phyloP scores from a whole-genome alignment of 2,113 vertebrate genomes.

The Brachyhypopomus occidentalis region DNA sequence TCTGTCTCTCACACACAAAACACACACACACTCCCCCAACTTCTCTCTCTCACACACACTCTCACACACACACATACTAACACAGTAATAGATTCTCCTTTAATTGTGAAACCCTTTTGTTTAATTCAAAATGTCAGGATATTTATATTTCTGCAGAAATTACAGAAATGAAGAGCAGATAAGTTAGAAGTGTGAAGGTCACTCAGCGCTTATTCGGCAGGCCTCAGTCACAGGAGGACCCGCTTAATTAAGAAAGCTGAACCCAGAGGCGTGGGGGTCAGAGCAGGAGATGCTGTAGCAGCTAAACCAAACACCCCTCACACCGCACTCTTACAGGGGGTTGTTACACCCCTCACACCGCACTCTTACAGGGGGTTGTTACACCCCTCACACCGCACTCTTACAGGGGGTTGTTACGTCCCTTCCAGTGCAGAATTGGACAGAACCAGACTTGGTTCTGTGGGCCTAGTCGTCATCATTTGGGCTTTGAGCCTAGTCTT shows the following conservation, averaged over 20 bases:
- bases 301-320: too few species aligned
- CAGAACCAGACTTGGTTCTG: too few species aligned
- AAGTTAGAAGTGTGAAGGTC: constrained; percentile 11
- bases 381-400: too few species aligned
- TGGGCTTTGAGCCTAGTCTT: too few species aligned
- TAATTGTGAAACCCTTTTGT: background rate
- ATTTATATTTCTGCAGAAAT: constrained; percentile 3
- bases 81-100: constrained; percentile 18
- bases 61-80: background rate
- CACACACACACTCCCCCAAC: constrained; percentile 8
- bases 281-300: background rate
- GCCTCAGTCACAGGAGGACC: background rate
- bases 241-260: background rate
- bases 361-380: too few species aligned
- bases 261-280: background rate
- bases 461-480: too few species aligned
- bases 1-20: constrained; percentile 45
- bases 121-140: constrained; percentile 10
- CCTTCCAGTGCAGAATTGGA: too few species aligned
- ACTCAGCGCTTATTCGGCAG: background rate
- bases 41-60: constrained; percentile 32
- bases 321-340: too few species aligned
- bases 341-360: too few species aligned
- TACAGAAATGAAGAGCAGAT: background rate
- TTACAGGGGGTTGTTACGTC: too few species aligned